phyloP scores from a whole-genome alignment of 2,888 invertebrate species.

The Xanthorhoe designata region DNA sequence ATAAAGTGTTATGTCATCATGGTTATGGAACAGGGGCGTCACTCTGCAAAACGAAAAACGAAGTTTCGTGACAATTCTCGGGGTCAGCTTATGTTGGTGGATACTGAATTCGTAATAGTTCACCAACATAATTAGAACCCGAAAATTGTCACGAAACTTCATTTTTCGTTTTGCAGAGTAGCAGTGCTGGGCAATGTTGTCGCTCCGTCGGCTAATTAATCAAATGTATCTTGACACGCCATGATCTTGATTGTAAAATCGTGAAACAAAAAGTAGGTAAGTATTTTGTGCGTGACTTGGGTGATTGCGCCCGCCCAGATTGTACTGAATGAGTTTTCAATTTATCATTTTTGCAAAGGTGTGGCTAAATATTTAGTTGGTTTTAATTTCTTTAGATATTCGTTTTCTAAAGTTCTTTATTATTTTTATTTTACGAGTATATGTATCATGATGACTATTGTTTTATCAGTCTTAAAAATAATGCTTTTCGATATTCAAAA shows the following conservation, averaged over 20 bases:
- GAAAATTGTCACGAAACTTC: too few relatives aligned
- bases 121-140: too few relatives aligned
- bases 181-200: conserved; percentile 38
- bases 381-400: not conserved
- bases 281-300: conserved; percentile 42
- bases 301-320: conserved; percentile 39
- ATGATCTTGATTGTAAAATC: conserved; percentile 42
- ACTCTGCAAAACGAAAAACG: too few relatives aligned
- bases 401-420: too few relatives aligned
- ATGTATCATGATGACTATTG: too few relatives aligned
- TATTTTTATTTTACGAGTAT: too few relatives aligned
- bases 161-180: too few relatives aligned
- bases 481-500: too few relatives aligned
- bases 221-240: conserved; percentile 46
- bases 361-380: not conserved
- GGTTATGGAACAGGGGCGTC: conserved; percentile 39
- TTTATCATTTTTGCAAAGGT: conserved; percentile 25
- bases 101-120: too few relatives aligned
- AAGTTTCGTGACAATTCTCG: too few relatives aligned
- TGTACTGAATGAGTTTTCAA: conserved; percentile 23
- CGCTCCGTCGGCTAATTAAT: conserved; percentile 45
- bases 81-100: too few relatives aligned
- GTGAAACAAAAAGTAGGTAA: conserved; percentile 42
- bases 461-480: too few relatives aligned
- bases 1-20: conserved; percentile 45